Evolutionary conservation across 92 coral and sea anemone species (phyloP).

Genomic region (Porites cylindrica): DNA sequence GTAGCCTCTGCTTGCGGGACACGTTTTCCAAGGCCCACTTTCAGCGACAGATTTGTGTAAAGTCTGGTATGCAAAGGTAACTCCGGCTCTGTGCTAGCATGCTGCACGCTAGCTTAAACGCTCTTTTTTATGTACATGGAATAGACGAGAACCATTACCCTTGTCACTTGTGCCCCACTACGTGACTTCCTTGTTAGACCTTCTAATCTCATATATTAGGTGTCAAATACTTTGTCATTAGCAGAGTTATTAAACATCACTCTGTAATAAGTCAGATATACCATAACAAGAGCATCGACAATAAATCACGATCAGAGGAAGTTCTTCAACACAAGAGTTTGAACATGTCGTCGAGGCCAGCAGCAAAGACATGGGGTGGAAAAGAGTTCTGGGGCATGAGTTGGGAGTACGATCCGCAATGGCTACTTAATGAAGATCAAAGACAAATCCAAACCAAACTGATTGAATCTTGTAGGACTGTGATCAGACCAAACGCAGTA

Average conservation of each 20-base stretch:
- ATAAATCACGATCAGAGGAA: background rate
- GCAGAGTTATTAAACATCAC: background rate
- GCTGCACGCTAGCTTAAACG: no score
- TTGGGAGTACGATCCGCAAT: constrained; percentile 50
- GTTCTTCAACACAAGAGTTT: no score
- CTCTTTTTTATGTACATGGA: no score
- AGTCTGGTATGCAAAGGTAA: no score
- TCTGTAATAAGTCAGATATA: background rate
- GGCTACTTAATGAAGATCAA: constrained; percentile 52
- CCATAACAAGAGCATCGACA: background rate
- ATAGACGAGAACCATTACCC: no score
- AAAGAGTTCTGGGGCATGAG: constrained; percentile 44
- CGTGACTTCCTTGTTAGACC: no score
- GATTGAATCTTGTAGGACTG: constrained; percentile 42
- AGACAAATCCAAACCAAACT: constrained; percentile 32
- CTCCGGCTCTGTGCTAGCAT: no score
- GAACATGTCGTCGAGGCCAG: background rate
- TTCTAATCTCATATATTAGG: no score
- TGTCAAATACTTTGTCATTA: background rate
- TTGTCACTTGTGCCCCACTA: no score
- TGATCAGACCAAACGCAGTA: constrained; percentile 55
- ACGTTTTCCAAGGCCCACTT: no score
- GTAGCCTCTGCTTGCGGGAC: no score
- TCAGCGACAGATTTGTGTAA: no score
- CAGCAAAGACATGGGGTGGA: constrained; percentile 41